Conservation (phyloP, 2,797 vertebrate species). For the Botia kubotai region DNA sequence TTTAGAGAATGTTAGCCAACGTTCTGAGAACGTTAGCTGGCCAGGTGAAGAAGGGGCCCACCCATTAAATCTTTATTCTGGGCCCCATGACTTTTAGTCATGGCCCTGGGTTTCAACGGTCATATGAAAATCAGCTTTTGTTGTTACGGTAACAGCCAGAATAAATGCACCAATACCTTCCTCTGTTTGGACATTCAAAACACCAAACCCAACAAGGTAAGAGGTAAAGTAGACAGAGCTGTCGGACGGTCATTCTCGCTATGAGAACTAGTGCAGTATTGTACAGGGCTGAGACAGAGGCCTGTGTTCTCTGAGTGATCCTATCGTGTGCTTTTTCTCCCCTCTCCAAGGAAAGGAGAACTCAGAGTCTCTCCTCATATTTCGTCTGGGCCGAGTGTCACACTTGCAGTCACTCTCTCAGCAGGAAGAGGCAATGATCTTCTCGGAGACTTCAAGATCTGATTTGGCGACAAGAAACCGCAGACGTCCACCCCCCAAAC, state of each 20-base stretch:
- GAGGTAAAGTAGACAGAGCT: slow-evolving; percentile 15
- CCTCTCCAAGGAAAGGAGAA: neutral
- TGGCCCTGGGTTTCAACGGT: neutral
- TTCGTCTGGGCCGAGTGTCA: slow-evolving; percentile 6
- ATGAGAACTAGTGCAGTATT: slow-evolving; percentile 27
- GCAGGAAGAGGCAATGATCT: slow-evolving; percentile 89
- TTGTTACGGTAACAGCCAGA: neutral
- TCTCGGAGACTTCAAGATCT: slow-evolving; percentile 88
- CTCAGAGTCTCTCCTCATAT: slow-evolving; percentile 12
- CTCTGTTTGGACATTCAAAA: slow-evolving; percentile 23
- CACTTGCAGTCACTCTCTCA: slow-evolving; percentile 62
- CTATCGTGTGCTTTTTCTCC: slow-evolving; percentile 53
- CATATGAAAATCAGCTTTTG: neutral
- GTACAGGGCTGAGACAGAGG: slow-evolving; percentile 38
- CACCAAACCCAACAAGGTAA: neutral
- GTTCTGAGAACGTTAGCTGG: no score
- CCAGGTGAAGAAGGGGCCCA: neutral
- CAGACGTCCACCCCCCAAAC: slow-evolving; percentile 88
- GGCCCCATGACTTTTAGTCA: neutral
- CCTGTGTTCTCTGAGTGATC: slow-evolving; percentile 40
- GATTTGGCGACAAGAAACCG: slow-evolving; percentile 95
- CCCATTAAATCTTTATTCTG: neutral
- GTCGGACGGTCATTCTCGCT: slow-evolving; percentile 3
- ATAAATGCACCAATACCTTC: neutral
- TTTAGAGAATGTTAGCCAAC: no score